Conservation (phyloP, 2,888 invertebrate genomes). For the Andrena marginata region DNA sequence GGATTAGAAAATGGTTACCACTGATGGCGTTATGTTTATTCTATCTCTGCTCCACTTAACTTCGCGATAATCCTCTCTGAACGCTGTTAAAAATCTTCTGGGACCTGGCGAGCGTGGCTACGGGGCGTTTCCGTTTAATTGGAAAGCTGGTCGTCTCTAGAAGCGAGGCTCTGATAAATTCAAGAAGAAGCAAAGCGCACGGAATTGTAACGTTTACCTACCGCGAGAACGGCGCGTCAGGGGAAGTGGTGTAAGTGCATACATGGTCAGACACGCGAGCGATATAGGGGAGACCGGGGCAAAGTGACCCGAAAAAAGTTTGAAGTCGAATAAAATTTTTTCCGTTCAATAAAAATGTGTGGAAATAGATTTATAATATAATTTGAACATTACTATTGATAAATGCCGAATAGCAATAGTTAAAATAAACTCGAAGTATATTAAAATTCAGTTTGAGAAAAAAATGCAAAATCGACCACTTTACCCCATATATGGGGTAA, state of each 20-base stretch:
- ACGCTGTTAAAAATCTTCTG: slow-evolving; percentile 33
- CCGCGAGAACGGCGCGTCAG: neutral
- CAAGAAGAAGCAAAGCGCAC: neutral
- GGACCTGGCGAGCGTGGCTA: neutral
- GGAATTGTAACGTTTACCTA: neutral
- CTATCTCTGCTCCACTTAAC: slow-evolving; percentile 22
- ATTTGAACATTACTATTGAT: too few relatives aligned
- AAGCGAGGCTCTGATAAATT: neutral
- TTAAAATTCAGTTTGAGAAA: too few relatives aligned
- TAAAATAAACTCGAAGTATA: too few relatives aligned
- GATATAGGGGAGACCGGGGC: neutral
- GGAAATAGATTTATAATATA: too few relatives aligned
- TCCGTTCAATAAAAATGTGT: too few relatives aligned
- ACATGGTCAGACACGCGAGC: slow-evolving; percentile 13
- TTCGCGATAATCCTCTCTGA: neutral
- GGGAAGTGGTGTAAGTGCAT: slow-evolving; percentile 20
- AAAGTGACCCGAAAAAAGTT: too few relatives aligned
- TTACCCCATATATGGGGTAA: too few relatives aligned
- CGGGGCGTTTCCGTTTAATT: slow-evolving; percentile 18
- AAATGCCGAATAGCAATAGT: too few relatives aligned
- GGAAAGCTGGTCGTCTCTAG: neutral
- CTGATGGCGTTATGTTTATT: slow-evolving; percentile 22
- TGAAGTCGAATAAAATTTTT: too few relatives aligned
- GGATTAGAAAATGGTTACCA: slow-evolving; percentile 3
- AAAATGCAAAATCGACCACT: too few relatives aligned